phyloP scores from a whole-genome alignment of 2,888 invertebrate genomes.

The Cosmorhoe ocellata region DNA sequence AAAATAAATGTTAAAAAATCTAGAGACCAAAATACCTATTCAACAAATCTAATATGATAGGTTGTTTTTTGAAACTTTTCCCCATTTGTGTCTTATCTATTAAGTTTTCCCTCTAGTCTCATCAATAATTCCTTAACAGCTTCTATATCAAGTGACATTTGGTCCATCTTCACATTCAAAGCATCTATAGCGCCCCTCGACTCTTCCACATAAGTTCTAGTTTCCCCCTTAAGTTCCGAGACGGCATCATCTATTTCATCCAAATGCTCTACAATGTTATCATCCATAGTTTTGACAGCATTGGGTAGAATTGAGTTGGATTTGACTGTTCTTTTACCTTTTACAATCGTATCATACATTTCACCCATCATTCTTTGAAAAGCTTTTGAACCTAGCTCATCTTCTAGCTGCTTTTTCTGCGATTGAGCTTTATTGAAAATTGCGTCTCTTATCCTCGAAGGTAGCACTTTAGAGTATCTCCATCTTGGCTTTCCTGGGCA shows the following conservation, averaged over 20 bases:
- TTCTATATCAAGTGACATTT: conserved; percentile 64
- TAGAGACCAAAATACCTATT: too few relatives aligned
- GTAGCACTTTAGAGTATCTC: conserved; percentile 54
- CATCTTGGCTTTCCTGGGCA: conserved; percentile 69
- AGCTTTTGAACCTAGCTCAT: conserved; percentile 54
- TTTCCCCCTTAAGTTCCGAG: conserved; percentile 53
- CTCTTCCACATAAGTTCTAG: conserved; percentile 49
- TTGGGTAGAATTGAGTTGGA: conserved; percentile 31
- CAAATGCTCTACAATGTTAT: conserved; percentile 58
- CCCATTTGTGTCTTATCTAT: not conserved
- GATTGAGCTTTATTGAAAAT: conserved; percentile 67
- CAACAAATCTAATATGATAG: too few relatives aligned
- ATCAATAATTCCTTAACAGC: conserved; percentile 58
- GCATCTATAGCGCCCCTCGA: conserved; percentile 51
- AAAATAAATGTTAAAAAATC: too few relatives aligned
- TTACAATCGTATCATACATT: conserved; percentile 64
- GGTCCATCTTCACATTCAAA: conserved; percentile 65
- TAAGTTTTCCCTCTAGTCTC: conserved; percentile 60
- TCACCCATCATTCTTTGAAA: conserved; percentile 62
- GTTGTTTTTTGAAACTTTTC: too few relatives aligned
- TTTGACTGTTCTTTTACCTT: conserved; percentile 35
- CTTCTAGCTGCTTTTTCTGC: conserved; percentile 64
- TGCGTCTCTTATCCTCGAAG: conserved; percentile 62
- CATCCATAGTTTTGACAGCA: conserved; percentile 37
- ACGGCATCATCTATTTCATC: conserved; percentile 59